Conservation (phyloP, 2,113 vertebrate species). For the Callithrix jacchus region DNA sequence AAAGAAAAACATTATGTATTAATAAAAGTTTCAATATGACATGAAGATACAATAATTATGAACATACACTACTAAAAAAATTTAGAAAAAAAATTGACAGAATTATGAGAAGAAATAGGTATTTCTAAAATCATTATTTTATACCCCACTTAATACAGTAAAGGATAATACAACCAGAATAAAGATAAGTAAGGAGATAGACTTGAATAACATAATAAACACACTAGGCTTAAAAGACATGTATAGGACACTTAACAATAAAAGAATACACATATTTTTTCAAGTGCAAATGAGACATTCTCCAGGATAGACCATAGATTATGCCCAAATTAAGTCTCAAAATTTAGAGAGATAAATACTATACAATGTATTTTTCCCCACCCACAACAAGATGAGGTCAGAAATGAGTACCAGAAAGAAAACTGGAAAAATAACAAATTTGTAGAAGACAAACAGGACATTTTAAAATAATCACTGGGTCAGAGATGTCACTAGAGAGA, state of each 20-base stretch:
- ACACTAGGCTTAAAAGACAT: neutral
- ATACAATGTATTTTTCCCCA: neutral
- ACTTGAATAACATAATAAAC: neutral
- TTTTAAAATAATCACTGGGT: too few relatives aligned
- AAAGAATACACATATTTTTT: neutral
- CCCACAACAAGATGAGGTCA: neutral
- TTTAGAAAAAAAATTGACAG: neutral
- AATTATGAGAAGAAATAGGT: neutral
- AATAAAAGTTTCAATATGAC: too few relatives aligned
- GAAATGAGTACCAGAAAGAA: neutral
- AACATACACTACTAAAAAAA: neutral
- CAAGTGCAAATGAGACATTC: neutral
- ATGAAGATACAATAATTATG: too few relatives aligned
- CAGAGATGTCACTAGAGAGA: too few relatives aligned
- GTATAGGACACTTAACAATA: neutral
- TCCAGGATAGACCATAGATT: neutral
- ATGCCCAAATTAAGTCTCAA: neutral
- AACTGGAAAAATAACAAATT: neutral
- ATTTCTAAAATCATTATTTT: neutral
- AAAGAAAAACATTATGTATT: too few relatives aligned
- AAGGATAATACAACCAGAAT: neutral
- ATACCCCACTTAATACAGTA: neutral
- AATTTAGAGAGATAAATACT: neutral
- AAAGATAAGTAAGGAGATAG: neutral
- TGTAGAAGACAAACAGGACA: neutral